These are phyloP conservation scores for Leucopsar rothschildi DNA, from an alignment of 2,113 vertebrate genomes.

Conservation along the genomic window DNA sequence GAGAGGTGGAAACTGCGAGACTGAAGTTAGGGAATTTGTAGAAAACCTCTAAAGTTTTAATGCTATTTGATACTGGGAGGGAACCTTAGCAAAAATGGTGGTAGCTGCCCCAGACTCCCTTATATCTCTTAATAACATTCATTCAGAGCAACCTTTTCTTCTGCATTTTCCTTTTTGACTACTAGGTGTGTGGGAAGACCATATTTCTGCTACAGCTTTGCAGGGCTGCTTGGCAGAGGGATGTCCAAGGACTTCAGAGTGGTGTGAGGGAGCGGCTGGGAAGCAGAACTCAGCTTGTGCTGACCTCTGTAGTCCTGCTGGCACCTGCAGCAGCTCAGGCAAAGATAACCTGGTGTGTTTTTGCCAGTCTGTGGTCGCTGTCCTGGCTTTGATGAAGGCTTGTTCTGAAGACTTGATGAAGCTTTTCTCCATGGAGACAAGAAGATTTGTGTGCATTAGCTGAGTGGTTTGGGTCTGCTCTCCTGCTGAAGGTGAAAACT, in stretches of 20 bases:
- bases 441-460: not conserved
- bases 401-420: accelerated
- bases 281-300: not conserved
- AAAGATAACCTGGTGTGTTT: not conserved
- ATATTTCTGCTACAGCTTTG: not conserved
- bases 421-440: not conserved
- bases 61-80: not conserved
- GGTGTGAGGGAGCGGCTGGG: accelerated
- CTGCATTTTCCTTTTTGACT: not conserved
- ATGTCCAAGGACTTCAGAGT: not conserved
- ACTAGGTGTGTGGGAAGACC: not conserved
- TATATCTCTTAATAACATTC: not conserved
- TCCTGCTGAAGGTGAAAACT: not conserved
- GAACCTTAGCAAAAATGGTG: not conserved
- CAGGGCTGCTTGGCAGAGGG: not conserved
- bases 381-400: not conserved
- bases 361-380: accelerated
- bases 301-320: not conserved
- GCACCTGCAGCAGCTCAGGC: accelerated
- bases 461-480: not conserved
- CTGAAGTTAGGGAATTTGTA: not conserved
- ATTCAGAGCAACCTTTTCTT: not conserved
- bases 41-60: not conserved
- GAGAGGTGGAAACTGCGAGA: not conserved
- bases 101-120: not conserved